Conservation (phyloP, 2,113 vertebrate genomes). For the Pachycephala philippinensis region DNA sequence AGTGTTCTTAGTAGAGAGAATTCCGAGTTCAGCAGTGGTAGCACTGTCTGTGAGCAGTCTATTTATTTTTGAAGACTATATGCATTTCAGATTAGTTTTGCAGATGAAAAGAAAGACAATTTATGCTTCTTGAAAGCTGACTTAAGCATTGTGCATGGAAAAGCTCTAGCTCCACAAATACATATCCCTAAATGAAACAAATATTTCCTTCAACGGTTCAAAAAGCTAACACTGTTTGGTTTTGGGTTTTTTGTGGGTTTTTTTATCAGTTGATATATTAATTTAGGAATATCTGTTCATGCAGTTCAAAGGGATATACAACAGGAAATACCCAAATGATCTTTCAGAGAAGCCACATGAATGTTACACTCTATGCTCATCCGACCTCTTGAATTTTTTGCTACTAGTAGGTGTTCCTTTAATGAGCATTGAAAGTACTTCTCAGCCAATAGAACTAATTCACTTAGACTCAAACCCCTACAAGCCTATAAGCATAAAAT, state of each 20-base stretch:
- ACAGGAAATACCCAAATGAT: neutral
- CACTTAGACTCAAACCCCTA: neutral
- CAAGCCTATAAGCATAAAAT: neutral
- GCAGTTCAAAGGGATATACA: neutral
- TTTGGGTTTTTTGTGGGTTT: neutral
- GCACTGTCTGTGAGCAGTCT: neutral
- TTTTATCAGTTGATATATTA: neutral
- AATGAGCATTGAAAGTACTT: neutral
- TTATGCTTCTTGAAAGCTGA: neutral
- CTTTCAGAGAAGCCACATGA: neutral
- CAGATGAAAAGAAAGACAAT: neutral
- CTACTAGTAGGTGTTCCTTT: neutral
- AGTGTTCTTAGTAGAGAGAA: neutral
- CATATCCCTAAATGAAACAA: neutral
- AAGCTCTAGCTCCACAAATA: neutral
- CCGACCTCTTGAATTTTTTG: neutral
- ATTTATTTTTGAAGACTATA: neutral
- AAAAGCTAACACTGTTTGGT: neutral
- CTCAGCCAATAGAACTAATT: neutral
- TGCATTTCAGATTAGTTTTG: neutral
- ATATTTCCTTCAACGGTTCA: neutral
- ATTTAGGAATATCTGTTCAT: neutral
- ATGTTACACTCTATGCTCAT: neutral
- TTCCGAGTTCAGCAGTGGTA: neutral
- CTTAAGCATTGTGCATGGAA: neutral